Evolutionary conservation across 2,888 invertebrate species (phyloP).

Genomic region (Euzophera pinguis): DNA sequence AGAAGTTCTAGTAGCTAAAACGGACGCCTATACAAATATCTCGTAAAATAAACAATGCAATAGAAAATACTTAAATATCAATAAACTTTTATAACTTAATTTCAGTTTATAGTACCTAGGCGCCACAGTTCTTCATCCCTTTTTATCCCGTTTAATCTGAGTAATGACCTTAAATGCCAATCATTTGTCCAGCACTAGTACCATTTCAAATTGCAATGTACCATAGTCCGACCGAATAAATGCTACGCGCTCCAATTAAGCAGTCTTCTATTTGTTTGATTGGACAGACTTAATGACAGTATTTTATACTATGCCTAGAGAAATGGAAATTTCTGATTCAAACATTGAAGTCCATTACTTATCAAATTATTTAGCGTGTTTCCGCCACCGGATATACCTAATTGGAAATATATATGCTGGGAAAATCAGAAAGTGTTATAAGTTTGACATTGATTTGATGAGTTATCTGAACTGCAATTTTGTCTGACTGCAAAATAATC

Average conservation of each 20-base stretch:
- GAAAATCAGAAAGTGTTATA: too few relatives aligned
- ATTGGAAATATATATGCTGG: too few relatives aligned
- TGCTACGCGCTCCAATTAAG: constrained; percentile 2
- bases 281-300: constrained; percentile 7
- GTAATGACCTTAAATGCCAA: constrained; percentile 9
- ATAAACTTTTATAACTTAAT: not conserved
- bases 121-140: not conserved
- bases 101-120: not conserved
- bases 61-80: not conserved
- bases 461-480: too few relatives aligned
- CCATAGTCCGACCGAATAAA: constrained; percentile 3
- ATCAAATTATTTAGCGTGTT: too few relatives aligned
- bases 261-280: constrained; percentile 6
- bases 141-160: not conserved
- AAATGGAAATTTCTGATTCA: not conserved
- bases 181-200: not conserved
- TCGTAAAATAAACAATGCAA: not conserved
- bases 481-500: too few relatives aligned
- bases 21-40: too few relatives aligned
- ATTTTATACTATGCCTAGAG: not conserved
- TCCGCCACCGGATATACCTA: too few relatives aligned
- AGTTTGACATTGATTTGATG: too few relatives aligned
- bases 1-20: too few relatives aligned
- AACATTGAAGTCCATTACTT: not conserved
- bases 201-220: constrained; percentile 2